Conservation (phyloP, 2,888 invertebrate species). For the Drosophila neonasuta region DNA sequence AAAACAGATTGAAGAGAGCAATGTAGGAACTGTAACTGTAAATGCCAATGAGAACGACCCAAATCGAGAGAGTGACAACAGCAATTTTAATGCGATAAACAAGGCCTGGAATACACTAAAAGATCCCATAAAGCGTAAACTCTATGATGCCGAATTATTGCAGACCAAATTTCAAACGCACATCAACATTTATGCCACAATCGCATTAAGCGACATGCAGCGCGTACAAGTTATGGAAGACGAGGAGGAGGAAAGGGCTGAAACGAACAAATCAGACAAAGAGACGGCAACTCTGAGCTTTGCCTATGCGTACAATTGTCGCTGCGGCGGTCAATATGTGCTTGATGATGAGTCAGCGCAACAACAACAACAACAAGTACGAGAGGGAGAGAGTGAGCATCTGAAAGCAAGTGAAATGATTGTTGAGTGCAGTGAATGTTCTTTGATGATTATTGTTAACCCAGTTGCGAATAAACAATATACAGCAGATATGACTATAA, state of each 20-base stretch:
- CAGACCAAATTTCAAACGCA: constrained; percentile 85
- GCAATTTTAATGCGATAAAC: constrained; percentile 84
- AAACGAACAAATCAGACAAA: constrained; percentile 45
- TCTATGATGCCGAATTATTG: constrained; percentile 86
- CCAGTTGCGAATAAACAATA: constrained; percentile 39
- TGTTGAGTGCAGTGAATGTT: constrained; percentile 89
- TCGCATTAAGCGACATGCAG: constrained; percentile 83
- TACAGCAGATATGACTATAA: constrained; percentile 22
- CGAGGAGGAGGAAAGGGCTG: constrained; percentile 26
- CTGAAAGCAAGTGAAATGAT: constrained; percentile 81
- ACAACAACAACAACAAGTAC: constrained; percentile 24
- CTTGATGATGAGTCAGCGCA: constrained; percentile 73
- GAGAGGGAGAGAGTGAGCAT: constrained; percentile 42
- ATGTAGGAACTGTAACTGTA: constrained; percentile 42
- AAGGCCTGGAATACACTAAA: constrained; percentile 88
- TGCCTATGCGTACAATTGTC: constrained; percentile 84
- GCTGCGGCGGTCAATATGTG: constrained; percentile 86
- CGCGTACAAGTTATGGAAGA: constrained; percentile 48
- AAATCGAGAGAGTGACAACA: constrained; percentile 58
- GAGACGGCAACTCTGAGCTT: constrained; percentile 42
- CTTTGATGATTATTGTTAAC: constrained; percentile 85
- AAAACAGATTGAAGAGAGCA: constrained; percentile 26
- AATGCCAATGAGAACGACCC: constrained; percentile 51
- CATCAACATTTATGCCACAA: constrained; percentile 83
- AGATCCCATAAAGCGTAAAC: constrained; percentile 84